Evolutionary conservation across 2,113 vertebrate genomes (phyloP).

Genomic region (Loxodonta africana): DNA sequence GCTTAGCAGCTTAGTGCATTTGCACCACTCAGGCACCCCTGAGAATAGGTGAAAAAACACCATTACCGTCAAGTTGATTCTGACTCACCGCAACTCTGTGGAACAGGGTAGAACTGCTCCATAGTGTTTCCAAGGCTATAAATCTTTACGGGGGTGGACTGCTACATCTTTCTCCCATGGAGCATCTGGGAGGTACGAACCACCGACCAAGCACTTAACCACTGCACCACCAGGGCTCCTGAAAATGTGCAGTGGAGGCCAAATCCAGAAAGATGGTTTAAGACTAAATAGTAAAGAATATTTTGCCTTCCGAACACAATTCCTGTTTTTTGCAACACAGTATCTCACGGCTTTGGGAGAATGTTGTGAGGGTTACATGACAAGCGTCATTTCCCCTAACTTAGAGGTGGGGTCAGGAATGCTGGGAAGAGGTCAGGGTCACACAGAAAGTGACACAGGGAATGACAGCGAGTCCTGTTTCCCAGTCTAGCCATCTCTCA

Average conservation of each 20-base stretch:
- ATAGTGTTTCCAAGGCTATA: too few relatives aligned
- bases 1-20: neutral
- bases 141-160: too few relatives aligned
- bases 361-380: constrained; percentile 56
- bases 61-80: too few relatives aligned
- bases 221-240: neutral
- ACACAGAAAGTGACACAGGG: constrained; percentile 81
- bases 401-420: constrained; percentile 84
- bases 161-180: too few relatives aligned
- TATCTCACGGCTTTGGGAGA: constrained; percentile 63
- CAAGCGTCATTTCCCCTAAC: constrained; percentile 66
- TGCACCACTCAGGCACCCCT: neutral
- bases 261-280: neutral
- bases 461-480: constrained; percentile 81
- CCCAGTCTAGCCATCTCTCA: constrained; percentile 78
- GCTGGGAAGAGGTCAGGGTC: constrained; percentile 84
- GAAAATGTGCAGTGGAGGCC: too few relatives aligned
- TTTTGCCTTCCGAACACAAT: neutral
- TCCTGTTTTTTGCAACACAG: neutral
- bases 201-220: too few relatives aligned
- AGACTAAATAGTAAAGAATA: neutral
- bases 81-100: too few relatives aligned
- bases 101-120: too few relatives aligned
- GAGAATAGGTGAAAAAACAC: too few relatives aligned
- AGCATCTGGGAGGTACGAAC: too few relatives aligned